Conservation (phyloP, 2,888 invertebrate genomes). For the Ametastegia equiseti region DNA sequence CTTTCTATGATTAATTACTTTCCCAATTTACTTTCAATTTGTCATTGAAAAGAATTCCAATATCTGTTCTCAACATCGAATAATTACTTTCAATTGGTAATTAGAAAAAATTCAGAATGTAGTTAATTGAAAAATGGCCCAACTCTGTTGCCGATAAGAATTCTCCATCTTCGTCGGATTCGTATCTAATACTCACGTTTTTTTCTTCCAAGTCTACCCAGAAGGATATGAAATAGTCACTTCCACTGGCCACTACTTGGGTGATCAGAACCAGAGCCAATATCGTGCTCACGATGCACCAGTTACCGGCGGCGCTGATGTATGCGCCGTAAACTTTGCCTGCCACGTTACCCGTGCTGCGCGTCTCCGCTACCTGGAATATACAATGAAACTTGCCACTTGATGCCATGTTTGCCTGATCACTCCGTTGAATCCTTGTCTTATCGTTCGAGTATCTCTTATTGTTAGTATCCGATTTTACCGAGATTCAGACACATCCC, state of each 20-base stretch:
- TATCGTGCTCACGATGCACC: slow-evolving; percentile 80
- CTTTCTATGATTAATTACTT: too few relatives aligned
- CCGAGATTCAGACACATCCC: neutral
- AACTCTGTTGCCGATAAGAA: too few relatives aligned
- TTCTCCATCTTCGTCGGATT: neutral
- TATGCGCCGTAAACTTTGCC: slow-evolving; percentile 83
- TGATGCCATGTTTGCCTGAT: neutral
- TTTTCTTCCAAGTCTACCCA: slow-evolving; percentile 78
- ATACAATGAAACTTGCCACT: neutral
- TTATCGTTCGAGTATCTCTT: too few relatives aligned
- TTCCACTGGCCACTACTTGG: slow-evolving; percentile 84
- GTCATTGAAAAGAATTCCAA: too few relatives aligned
- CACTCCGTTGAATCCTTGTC: neutral
- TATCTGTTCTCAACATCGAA: too few relatives aligned
- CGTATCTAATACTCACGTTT: slow-evolving; percentile 60
- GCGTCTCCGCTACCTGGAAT: slow-evolving; percentile 65
- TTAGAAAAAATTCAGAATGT: too few relatives aligned
- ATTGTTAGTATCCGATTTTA: too few relatives aligned
- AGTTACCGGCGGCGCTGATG: slow-evolving; percentile 84
- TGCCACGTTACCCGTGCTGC: slow-evolving; percentile 81
- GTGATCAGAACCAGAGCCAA: slow-evolving; percentile 81
- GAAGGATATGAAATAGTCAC: slow-evolving; percentile 88
- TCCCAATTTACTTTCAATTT: too few relatives aligned
- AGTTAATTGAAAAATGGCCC: too few relatives aligned
- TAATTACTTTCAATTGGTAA: too few relatives aligned